Conservation (phyloP, 2,888 invertebrate genomes). For the Homarus gammarus region DNA sequence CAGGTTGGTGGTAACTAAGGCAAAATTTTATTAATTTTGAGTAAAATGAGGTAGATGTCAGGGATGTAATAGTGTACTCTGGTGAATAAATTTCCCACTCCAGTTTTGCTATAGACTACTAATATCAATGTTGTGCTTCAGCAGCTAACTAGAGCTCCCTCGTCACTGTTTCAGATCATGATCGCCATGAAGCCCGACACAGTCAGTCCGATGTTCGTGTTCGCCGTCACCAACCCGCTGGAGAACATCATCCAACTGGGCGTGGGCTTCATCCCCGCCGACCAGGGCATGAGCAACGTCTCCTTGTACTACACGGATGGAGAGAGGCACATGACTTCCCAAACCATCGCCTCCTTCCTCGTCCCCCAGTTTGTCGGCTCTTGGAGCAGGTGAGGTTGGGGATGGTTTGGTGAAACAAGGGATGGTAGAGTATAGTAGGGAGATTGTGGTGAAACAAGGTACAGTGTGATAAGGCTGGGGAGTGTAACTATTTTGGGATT, state of each 20-base stretch:
- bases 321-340: conserved; percentile 82
- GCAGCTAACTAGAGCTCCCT: no score
- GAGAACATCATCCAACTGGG: conserved; percentile 94
- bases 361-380: conserved; percentile 88
- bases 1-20: no score
- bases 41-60: no score
- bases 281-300: conserved; percentile 83
- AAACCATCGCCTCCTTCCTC: conserved; percentile 88
- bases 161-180: conserved; percentile 45
- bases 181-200: conserved; percentile 68
- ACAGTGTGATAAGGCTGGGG: no score
- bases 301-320: conserved; percentile 93
- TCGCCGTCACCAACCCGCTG: conserved; percentile 94
- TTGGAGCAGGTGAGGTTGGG: conserved; percentile 84
- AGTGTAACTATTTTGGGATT: no score
- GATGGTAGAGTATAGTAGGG: no score
- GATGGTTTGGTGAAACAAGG: no score
- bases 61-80: no score
- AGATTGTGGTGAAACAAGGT: no score
- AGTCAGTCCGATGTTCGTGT: conserved; percentile 85
- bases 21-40: no score
- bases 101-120: neutral
- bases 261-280: conserved; percentile 53
- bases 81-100: no score
- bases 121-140: no score